phyloP scores from a whole-genome alignment of 2,888 invertebrate species.

The Dolichopus griseipennis region DNA sequence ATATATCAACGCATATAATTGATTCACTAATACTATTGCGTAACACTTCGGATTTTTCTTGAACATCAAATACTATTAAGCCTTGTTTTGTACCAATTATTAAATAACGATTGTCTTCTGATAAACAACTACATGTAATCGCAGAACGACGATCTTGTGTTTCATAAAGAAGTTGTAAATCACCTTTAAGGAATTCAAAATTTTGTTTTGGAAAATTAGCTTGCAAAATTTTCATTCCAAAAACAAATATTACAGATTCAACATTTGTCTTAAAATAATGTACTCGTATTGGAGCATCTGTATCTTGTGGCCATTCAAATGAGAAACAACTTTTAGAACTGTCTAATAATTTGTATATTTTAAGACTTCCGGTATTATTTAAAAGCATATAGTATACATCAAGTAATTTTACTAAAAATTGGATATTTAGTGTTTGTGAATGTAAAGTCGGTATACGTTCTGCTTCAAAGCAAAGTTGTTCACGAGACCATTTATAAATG shows the following conservation, averaged over 20 bases:
- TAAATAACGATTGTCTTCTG: conserved; percentile 33
- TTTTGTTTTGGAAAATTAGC: conserved; percentile 25
- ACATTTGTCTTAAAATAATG: conserved; percentile 14
- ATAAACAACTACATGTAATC: conserved; percentile 34
- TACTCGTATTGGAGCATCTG: conserved; percentile 19
- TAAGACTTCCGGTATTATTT: conserved; percentile 26
- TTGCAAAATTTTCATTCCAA: conserved; percentile 25
- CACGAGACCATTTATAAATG: conserved; percentile 31
- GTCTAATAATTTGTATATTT: conserved; percentile 29
- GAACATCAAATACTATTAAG: conserved; percentile 33
- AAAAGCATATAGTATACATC: conserved; percentile 32
- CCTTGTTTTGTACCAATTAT: conserved; percentile 39
- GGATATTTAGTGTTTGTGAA: conserved; percentile 26
- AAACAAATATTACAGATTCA: conserved; percentile 27
- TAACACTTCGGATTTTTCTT: conserved; percentile 27
- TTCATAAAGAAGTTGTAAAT: conserved; percentile 25
- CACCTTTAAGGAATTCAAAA: conserved; percentile 22
- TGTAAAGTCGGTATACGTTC: conserved; percentile 24
- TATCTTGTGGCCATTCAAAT: conserved; percentile 25
- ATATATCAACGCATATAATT: conserved; percentile 38
- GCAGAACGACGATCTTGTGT: conserved; percentile 19
- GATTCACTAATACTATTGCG: conserved; percentile 36
- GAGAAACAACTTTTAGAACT: conserved; percentile 24
- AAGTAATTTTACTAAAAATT: conserved; percentile 30
- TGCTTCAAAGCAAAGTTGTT: conserved; percentile 26